Conservation (phyloP, 1,140 invertebrate genomes). For the Wasmannia auropunctata region DNA sequence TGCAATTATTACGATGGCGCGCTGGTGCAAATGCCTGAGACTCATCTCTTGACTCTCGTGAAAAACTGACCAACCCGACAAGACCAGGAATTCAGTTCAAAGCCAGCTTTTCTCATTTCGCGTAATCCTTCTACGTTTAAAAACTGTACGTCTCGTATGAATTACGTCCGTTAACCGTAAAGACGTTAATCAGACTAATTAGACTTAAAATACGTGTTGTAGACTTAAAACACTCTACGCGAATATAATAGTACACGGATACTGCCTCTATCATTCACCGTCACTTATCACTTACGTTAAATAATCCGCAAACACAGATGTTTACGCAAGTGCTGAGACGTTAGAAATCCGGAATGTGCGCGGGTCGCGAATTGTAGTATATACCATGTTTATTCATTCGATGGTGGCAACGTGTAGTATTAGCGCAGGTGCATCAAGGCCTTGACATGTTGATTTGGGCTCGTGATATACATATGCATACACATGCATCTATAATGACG, state of each 20-base stretch:
- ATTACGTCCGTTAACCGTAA: conserved; percentile 46
- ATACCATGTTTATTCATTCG: conserved; percentile 29
- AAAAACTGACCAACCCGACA: conserved; percentile 47
- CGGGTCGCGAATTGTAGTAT: neutral
- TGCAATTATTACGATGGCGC: conserved; percentile 72
- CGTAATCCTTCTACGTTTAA: conserved; percentile 42
- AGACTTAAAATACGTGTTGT: neutral
- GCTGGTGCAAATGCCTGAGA: conserved; percentile 46
- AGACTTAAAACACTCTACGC: no score
- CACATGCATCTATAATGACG: conserved; percentile 55
- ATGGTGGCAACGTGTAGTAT: conserved; percentile 25
- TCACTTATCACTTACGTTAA: neutral
- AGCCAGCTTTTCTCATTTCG: conserved; percentile 27
- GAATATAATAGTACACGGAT: neutral
- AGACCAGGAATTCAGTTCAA: conserved; percentile 55
- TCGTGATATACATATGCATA: conserved; percentile 56
- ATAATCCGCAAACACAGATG: neutral
- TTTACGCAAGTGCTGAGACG: neutral
- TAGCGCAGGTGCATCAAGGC: conserved; percentile 68
- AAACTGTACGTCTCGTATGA: conserved; percentile 52
- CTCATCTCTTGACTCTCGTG: conserved; percentile 43
- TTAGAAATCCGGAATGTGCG: conserved; percentile 20
- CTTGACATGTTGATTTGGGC: conserved; percentile 72
- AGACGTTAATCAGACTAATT: neutral
- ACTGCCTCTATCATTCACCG: no score